Percentiles rank a stretch among this genome's conserved stretches.
These are phyloP conservation scores for Pangasius djambal DNA, from an alignment of 2,797 vertebrate genomes.

Conservation along the genomic window DNA sequence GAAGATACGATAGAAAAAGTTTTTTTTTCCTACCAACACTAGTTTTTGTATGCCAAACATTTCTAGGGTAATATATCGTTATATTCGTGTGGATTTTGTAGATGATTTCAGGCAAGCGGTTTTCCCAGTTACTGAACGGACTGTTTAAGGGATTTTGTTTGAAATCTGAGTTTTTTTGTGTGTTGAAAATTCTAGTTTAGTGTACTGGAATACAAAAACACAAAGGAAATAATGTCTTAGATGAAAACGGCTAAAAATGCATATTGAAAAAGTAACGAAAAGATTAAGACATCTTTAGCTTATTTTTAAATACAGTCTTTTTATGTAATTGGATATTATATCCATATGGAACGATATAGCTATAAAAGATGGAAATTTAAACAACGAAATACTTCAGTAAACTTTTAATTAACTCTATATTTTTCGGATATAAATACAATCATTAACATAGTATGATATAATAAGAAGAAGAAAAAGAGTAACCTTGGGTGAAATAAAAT, in stretches of 20 bases:
- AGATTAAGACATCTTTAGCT: neutral
- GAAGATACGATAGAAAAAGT: conserved; percentile 42
- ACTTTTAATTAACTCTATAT: neutral
- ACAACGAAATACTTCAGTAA: neutral
- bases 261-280: neutral
- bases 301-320: neutral
- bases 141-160: neutral
- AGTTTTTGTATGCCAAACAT: neutral
- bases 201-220: conserved; percentile 13
- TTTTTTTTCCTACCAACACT: neutral
- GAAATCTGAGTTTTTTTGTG: neutral
- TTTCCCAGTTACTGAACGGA: neutral
- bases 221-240: neutral
- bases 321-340: neutral
- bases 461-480: neutral
- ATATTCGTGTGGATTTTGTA: neutral
- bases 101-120: conserved; percentile 27
- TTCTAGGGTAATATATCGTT: neutral
- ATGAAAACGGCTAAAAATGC: neutral
- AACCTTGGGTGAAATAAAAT: neutral
- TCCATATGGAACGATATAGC: neutral
- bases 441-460: no score
- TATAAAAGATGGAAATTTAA: neutral
- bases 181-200: conserved; percentile 9
- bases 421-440: neutral